Evolutionary conservation across 1,140 invertebrate genomes (phyloP).

Genomic region (Atta texana): DNA sequence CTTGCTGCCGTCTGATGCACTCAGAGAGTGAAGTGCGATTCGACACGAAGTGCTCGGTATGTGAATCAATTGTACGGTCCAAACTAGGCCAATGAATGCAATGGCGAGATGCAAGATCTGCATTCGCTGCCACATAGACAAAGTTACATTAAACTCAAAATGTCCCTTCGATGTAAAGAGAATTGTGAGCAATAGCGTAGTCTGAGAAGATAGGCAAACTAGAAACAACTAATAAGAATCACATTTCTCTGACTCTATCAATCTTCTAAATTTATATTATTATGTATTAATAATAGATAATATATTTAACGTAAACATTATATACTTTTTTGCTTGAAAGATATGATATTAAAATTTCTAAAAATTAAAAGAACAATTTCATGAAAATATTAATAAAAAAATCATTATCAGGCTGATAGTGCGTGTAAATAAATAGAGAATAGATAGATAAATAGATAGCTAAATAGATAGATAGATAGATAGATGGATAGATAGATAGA

Average conservation of each 20-base stretch:
- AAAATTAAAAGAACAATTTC: not conserved
- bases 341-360: not conserved
- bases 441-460: no score
- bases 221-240: not conserved
- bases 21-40: conserved; percentile 38
- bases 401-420: not conserved
- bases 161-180: not conserved
- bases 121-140: conserved; percentile 13
- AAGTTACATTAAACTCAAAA: conserved; percentile 15
- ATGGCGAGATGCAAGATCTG: conserved; percentile 36
- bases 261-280: not conserved
- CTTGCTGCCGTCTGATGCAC: not conserved
- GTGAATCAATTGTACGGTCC: conserved; percentile 67
- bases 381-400: not conserved
- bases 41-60: conserved; percentile 46
- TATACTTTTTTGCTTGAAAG: not conserved
- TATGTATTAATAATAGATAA: not conserved
- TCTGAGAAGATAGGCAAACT: not conserved
- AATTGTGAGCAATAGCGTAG: not conserved
- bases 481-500: no score
- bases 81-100: conserved; percentile 66
- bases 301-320: not conserved
- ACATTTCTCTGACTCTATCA: conserved; percentile 3
- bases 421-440: no score
- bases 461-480: no score